Base-by-base conservation (phyloP, 2,113 vertebrate species). In the Phalacrocorax carbo region DNA sequence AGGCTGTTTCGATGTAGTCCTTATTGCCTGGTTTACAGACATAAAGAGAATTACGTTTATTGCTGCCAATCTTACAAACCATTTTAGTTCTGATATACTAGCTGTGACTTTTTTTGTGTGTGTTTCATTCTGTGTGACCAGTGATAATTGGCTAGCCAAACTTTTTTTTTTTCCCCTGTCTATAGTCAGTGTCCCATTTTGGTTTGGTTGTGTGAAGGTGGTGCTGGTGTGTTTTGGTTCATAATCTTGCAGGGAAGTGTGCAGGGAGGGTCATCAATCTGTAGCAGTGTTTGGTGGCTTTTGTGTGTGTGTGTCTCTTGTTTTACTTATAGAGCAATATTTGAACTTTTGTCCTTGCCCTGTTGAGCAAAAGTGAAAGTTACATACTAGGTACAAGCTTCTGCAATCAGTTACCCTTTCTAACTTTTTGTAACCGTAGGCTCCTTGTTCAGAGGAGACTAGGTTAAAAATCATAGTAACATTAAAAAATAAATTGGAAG, bases 161-260 rank as follows among this genome's bases (percentile, higher is more conserved):
- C 54, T 58, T 49, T 42, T 42, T 42, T 40, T 13, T 27, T 40
- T 66, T 21, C n/a, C 60, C 19, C 46, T 69, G 64, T 80, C 32
- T 64, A 1, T 75, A 92, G 88, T 52, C 86, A 88, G 90, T 51
- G 94, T 83, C 38, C 30, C 4, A 0, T 91, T 91, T 89, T 46
- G 42, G 54, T 83, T 89, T 65, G 73, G 23, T 91, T 82, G 48
- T 68, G 66, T 75, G 86, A n/a, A 95, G 82, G 26, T 72, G 88
- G 36, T 93, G 68, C 76, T 79, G 86, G 48, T 93, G 90, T 83
- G 42, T 36, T 90, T 75, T 88, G 88, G 51, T 81, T 77, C 89
- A 20, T 75, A 42, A 52, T 62, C 68, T 68, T 22, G 19, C 73
- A 96, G 85, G n/a, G 76, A 71, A 66, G 82, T 1, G 9, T 69